Evolutionary conservation across 2,888 invertebrate species (phyloP), one percentile per base, ranked within the genome.

Genomic region (Caenorhabditis zanzibari): DNA sequence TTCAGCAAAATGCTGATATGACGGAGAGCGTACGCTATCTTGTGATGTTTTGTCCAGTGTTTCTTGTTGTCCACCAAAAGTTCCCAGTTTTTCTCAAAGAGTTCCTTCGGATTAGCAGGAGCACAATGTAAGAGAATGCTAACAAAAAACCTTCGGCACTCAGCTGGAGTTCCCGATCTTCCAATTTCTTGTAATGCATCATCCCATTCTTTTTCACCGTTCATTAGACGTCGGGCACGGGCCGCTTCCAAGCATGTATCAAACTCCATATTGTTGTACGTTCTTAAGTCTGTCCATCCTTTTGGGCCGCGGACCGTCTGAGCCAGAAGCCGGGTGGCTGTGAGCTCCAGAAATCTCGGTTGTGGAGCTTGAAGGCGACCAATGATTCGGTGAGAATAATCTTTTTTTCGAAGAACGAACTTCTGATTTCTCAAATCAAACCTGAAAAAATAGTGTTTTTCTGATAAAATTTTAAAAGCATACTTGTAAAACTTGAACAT

Each of bases 131-230:
- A 9, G 1, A 61, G 41, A 24, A 61, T 38, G n/a, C 61, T 61
- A 2, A 12, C 61, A 24, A 61, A 61, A 24, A 61, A 24, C 3
- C 61, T 38, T 0, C 61, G 38, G 12, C 41, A 61, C 6, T 38
- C 41, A 14, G 32, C 14, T 24, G 61, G 41, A 24, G 56, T 12
- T 22, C 58, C 22, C 9, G 22, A 14, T 56, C 16, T 1, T 0
- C 10, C 69, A 38, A 71, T 58, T 61, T 81, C 81, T 6, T 26
- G 16, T 1, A 81, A 6, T 0, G 52, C 68, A 2, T 10, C 19
- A 1, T 54, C 24, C 81, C 75, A 81, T 32, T 81, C 81, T 2
- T 10, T 14, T n/a, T 76, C 63, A 26, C 75, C 81, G 22, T 75
- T 64, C 81, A 81, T 81, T 16, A 81, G 35, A 22, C 74, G 6